Percentiles rank a stretch among this genome's conserved stretches.
phyloP scores from a whole-genome alignment of 2,888 invertebrate genomes.

The Hartigia nigra region DNA sequence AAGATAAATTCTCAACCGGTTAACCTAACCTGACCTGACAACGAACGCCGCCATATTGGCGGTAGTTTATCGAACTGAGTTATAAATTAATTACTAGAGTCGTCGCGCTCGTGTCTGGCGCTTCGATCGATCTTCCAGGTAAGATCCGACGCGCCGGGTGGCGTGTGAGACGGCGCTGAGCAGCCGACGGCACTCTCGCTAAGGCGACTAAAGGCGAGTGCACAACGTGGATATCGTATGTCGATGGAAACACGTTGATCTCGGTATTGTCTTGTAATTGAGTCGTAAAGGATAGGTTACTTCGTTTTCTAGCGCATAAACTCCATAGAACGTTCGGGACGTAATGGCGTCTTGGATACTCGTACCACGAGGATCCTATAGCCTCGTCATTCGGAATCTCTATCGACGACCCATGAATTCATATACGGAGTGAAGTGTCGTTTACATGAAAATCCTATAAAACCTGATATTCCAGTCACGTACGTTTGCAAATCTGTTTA shows the following conservation, averaged over 20 bases:
- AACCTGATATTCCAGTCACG: no score
- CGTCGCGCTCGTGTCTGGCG: background rate
- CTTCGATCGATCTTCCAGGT: background rate
- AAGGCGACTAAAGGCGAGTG: background rate
- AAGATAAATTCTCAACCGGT: background rate
- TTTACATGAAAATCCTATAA: no score
- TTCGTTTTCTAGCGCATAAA: background rate
- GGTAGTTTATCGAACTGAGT: background rate
- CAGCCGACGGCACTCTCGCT: background rate
- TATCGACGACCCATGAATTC: no score
- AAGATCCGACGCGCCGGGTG: background rate
- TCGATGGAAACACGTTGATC: constrained; percentile 3
- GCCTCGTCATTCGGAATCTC: no score
- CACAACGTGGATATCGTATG: background rate
- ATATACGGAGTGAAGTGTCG: no score
- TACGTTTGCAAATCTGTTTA: background rate
- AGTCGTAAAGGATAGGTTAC: background rate
- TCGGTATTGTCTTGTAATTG: constrained; percentile 3
- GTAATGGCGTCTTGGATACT: background rate
- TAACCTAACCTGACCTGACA: background rate
- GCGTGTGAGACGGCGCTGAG: background rate
- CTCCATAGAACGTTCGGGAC: background rate
- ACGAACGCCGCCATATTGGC: background rate
- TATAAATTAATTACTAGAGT: background rate
- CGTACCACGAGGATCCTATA: no score